Conservation (phyloP, 2,797 vertebrate genomes). For the Synanceia verrucosa region DNA sequence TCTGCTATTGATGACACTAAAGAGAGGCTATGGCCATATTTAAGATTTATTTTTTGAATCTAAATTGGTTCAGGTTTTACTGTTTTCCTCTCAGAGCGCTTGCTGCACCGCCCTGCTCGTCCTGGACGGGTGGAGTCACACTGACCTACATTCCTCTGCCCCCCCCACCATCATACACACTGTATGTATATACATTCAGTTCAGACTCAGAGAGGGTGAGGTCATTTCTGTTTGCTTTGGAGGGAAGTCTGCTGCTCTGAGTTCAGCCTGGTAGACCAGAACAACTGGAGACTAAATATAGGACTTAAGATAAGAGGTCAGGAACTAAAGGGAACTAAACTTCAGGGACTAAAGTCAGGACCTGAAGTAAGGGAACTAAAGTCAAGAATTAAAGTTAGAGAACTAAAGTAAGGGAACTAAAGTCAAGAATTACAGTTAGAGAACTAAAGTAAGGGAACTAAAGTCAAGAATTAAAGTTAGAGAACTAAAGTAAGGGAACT, state of each 20-base stretch:
- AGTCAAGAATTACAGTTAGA: too few relatives aligned
- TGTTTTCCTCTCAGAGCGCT: not conserved
- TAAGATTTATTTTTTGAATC: too few relatives aligned
- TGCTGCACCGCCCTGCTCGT: not conserved
- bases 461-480: not conserved
- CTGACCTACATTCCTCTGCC: conserved; percentile 44
- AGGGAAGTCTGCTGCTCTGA: conserved; percentile 48
- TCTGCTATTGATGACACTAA: too few relatives aligned
- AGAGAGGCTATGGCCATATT: too few relatives aligned
- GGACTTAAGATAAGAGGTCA: too few relatives aligned
- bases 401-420: not conserved
- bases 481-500: not conserved
- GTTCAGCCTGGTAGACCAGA: not conserved
- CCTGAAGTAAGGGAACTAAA: too few relatives aligned
- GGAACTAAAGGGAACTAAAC: too few relatives aligned
- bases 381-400: too few relatives aligned
- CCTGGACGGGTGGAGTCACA: conserved; percentile 1
- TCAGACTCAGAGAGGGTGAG: conserved; percentile 33
- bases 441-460: too few relatives aligned
- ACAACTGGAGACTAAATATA: not conserved
- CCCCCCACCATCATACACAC: conserved; percentile 18
- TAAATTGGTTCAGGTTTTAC: not conserved
- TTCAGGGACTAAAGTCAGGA: not conserved
- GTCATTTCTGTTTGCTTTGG: conserved; percentile 48
- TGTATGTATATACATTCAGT: not conserved